Conservation (phyloP, 2,113 vertebrate species). For the Myanophis thanlyinensis region DNA sequence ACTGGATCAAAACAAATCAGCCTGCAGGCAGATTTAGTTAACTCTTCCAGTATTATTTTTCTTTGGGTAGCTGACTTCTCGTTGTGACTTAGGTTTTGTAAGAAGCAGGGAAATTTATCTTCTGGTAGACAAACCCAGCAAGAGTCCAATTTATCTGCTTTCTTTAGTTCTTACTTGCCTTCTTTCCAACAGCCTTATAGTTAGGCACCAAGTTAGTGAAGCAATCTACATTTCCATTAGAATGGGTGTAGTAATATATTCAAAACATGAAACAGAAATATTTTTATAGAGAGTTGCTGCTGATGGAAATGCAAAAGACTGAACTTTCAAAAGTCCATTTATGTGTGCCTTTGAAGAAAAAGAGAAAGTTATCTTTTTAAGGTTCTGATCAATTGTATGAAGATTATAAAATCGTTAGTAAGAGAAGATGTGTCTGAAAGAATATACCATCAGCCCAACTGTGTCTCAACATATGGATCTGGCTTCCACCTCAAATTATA, state of each 20-base stretch:
- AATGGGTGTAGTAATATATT: background rate
- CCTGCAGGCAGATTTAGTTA: slow-evolving; percentile 64
- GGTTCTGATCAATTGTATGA: background rate
- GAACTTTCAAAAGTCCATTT: background rate
- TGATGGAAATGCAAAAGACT: background rate
- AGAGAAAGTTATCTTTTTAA: background rate
- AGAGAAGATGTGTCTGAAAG: background rate
- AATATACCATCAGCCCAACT: background rate
- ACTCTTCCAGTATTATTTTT: slow-evolving; percentile 4
- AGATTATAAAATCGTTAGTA: background rate
- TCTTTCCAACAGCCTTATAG: background rate
- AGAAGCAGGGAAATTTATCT: slow-evolving; percentile 59
- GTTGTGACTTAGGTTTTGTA: slow-evolving; percentile 57
- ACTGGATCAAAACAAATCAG: slow-evolving; percentile 44
- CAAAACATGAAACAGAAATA: background rate
- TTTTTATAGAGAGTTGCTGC: too few relatives aligned
- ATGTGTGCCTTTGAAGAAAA: background rate
- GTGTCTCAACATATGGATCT: background rate
- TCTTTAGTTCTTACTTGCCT: slow-evolving; percentile 60
- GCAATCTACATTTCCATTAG: background rate
- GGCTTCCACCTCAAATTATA: background rate
- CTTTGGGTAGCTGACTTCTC: background rate
- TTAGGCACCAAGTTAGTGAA: slow-evolving; percentile 14
- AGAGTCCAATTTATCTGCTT: slow-evolving; percentile 59
- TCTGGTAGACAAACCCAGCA: slow-evolving; percentile 54